Evolutionary conservation across 1,140 invertebrate genomes (phyloP), one percentile per base, ranked within the genome.

Genomic region (Streblospio benedicti): DNA sequence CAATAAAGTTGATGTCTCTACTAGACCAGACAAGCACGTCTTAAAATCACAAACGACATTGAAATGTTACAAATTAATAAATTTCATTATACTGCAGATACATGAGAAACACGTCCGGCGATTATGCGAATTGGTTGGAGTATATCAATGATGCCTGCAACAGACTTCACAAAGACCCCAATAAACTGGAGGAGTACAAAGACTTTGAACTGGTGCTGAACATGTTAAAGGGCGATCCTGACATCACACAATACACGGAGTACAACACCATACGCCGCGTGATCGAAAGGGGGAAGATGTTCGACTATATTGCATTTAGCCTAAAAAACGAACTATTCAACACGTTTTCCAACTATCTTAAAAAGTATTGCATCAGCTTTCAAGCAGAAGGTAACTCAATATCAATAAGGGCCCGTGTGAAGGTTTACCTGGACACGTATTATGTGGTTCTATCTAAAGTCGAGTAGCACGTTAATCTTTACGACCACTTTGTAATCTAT

Each of bases 281-380:
- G 53, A 28, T 38, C n/a, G 45, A 59, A 23, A 27, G 57, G 20
- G 57, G 45, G 4, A 50, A 51, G 27, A n/a, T 59, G 30, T 59
- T 59, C 31, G 57, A 59, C 4, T 59, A 51, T 49, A 59, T 59
- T 28, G 45, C 45, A 4, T 52, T 20, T 49, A 30, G 45, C 20
- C n/a, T 59, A 30, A 31, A 49, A 16, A 33, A 35, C 16, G 45
- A 59, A n/a, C 25, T 59, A 2, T 30, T 33, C 14, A 27, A 32
- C 18, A 49, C 47, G 4, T 51, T 51, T 33, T 30, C 50, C 1
- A 59, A 31, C 23, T n/a, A 52, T 4, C 57, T 59, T 27, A 18
- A 56, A 12, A 59, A 59, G 23, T 59, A 51, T 27, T 59, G 57
- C 32, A 16, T 59, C 6, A 59, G 57, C 52, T 59, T 59, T 38